Conservation (phyloP, 2,797 vertebrate genomes). For the Rhinichthys osculus region DNA sequence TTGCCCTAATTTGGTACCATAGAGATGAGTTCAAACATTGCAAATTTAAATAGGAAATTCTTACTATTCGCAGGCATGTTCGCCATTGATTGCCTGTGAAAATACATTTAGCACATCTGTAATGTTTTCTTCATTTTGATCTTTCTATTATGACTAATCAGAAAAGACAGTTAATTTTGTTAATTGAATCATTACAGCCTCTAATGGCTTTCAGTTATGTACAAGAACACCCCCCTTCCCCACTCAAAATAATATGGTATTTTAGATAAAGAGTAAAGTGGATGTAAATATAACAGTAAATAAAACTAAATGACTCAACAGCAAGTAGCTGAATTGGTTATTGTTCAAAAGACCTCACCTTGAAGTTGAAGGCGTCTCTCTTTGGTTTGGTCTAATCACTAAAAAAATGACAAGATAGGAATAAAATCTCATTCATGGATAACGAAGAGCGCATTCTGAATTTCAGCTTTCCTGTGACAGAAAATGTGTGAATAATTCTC, state of each 20-base stretch:
- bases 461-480: background rate
- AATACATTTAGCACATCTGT: background rate
- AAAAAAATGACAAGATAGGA: background rate
- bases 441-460: background rate
- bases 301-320: background rate
- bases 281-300: background rate
- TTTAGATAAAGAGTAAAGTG: background rate
- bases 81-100: background rate
- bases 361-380: background rate
- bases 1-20: background rate
- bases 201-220: background rate
- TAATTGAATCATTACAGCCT: background rate
- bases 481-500: background rate
- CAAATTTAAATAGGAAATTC: background rate
- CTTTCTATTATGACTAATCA: background rate
- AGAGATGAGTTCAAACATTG: background rate
- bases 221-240: background rate
- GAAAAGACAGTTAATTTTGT: background rate
- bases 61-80: background rate
- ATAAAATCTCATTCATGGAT: background rate
- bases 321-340: background rate
- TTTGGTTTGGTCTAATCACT: background rate
- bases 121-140: background rate
- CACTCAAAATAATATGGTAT: background rate
- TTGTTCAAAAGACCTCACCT: conserved; percentile 15